Base-by-base conservation (phyloP, 2,113 vertebrate species). In the Baryphthengus martii region DNA sequence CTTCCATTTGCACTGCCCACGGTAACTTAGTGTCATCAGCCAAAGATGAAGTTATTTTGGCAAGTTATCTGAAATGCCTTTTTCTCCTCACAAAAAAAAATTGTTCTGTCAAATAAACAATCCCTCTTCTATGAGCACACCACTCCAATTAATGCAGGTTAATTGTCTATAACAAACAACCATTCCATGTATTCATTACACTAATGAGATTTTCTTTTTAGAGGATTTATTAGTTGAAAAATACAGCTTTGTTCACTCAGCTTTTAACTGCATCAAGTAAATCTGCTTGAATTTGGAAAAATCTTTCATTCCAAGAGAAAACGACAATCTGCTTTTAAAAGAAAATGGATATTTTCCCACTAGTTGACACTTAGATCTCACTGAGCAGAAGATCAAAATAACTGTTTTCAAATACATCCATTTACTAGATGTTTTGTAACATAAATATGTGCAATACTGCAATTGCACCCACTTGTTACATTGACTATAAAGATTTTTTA, bases 111-210 rank as follows among this genome's bases (percentile, higher is more conserved):
- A 89, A 84, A 87, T 78, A 87, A 96, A 94, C 85, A 96, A 72
- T 85, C 61, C 61, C 40, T 90, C 88, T 66, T 89, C 88, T 92
- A 73, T 94, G 95, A 95, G 44, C 77, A 85, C 92, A 75, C 76
- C 93, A 89, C 88, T 96, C 73, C 80, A 94, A 92, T 93, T 96
- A 96, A 96, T 87, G 84, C 80, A 87, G 53, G 90, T 90, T 94
- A 96, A 91, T 95, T 96, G 92, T 91, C 90, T 95, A 90, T 92
- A 94, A 93, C 90, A 96, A 96, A 87, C 94, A 93, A 76, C 76
- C 47, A 94, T 96, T 89, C 73, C 33, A 44, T 82, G 86, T 68
- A 94, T 95, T 96, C 93, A 96, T 96, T 94, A 90, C 53, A 92
- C 85, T 96, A 97, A 96, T 92, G 95, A 85, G 88, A 87, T 95